phyloP scores from a whole-genome alignment of 37 sponge, comb jelly and placozoan genomes.

The Agelas oroides region DNA sequence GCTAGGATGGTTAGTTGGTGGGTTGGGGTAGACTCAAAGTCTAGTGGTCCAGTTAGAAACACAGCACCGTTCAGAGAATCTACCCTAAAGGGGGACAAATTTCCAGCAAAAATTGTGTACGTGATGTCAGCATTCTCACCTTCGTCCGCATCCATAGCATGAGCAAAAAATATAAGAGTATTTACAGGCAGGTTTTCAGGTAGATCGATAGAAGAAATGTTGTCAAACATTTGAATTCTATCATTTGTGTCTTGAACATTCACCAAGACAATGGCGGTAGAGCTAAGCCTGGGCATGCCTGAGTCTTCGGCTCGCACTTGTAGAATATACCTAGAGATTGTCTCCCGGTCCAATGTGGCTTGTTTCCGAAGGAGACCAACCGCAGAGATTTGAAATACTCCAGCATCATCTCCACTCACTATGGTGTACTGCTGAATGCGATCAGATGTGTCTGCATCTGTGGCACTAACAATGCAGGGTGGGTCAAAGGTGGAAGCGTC shows the following conservation, averaged over 20 bases:
- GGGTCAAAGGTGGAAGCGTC: background rate
- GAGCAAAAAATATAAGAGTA: constrained; percentile 57
- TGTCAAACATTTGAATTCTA: constrained; percentile 22
- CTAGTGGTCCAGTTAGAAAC: constrained; percentile 35
- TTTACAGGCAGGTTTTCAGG: constrained; percentile 55
- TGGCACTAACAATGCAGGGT: constrained; percentile 46
- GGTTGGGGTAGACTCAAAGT: constrained; percentile 20
- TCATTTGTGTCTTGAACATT: constrained; percentile 40
- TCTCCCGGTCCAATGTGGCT: constrained; percentile 38
- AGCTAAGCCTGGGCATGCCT: constrained; percentile 11
- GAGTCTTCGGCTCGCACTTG: constrained; percentile 52
- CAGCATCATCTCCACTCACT: background rate
- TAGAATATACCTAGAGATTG: constrained; percentile 19
- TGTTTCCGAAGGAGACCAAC: no score
- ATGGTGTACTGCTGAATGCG: constrained; percentile 37
- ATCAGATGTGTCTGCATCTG: constrained; percentile 31
- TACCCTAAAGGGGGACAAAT: constrained; percentile 5
- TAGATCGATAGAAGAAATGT: background rate
- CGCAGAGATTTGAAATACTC: no score
- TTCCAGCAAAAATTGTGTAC: constrained; percentile 7
- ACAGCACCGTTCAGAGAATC: constrained; percentile 46
- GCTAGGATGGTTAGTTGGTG: constrained; percentile 16
- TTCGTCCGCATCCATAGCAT: constrained; percentile 35
- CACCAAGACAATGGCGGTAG: constrained; percentile 48
- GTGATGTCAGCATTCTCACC: constrained; percentile 21